Evolutionary conservation across 2,113 vertebrate species (phyloP).

Genomic region (Ellobius talpinus): DNA sequence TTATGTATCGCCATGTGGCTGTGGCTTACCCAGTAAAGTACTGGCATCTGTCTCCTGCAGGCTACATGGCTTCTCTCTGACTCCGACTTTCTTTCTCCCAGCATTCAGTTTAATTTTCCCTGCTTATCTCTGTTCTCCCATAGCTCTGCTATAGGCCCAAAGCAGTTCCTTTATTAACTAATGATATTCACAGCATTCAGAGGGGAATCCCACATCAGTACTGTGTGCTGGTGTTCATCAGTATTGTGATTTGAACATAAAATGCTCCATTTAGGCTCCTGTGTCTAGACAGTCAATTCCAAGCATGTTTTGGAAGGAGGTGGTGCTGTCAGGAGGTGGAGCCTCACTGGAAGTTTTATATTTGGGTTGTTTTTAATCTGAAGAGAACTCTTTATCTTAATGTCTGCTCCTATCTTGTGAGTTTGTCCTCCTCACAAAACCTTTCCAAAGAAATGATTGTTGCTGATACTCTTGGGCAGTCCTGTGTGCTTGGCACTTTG

Average conservation of each 20-base stretch:
- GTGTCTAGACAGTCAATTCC: background rate
- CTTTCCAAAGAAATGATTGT: background rate
- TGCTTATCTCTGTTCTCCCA: too few species aligned
- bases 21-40: too few species aligned
- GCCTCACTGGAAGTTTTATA: background rate
- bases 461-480: background rate
- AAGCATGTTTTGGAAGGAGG: background rate
- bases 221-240: background rate
- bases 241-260: background rate
- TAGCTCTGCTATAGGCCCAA: too few species aligned
- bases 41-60: accelerated
- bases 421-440: conserved; percentile 23
- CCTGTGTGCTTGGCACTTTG: background rate
- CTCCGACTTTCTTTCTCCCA: too few species aligned
- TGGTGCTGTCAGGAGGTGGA: background rate
- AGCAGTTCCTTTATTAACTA: too few species aligned
- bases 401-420: background rate
- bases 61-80: too few species aligned
- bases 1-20: too few species aligned
- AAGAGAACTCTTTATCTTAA: background rate
- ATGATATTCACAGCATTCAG: too few species aligned
- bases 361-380: conserved; percentile 23
- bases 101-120: too few species aligned
- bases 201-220: too few species aligned
- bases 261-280: too few species aligned